Percentiles rank a stretch among this genome's conserved stretches.
Conservation (phyloP, 2,888 invertebrate genomes). For the Rhyacophila evoluta region DNA sequence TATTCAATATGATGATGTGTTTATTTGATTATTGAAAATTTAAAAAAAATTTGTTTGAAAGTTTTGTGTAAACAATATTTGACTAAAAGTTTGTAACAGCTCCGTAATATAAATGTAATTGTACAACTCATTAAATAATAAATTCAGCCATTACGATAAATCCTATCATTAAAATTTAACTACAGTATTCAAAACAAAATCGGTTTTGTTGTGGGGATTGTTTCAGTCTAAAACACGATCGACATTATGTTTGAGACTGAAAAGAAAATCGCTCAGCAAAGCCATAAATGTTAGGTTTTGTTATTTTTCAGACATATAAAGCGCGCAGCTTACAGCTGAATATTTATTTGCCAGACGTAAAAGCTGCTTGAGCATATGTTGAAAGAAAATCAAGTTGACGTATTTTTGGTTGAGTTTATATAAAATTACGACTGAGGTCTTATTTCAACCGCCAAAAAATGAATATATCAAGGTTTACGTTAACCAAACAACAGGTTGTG, state of each 20-base stretch:
- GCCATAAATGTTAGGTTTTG: background rate
- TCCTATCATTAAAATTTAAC: background rate
- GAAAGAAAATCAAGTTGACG: background rate
- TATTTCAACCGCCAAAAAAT: no score
- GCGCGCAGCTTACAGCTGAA: background rate
- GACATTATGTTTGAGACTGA: background rate
- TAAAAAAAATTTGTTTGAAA: no score
- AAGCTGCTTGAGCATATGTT: background rate
- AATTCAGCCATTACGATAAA: background rate
- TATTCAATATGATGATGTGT: no score
- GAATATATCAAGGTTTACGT: no score
- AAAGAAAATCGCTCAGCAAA: background rate
- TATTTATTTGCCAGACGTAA: background rate
- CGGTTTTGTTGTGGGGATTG: background rate
- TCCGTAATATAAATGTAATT: background rate
- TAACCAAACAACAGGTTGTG: no score
- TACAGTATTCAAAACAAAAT: background rate
- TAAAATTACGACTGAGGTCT: background rate
- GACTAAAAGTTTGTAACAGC: background rate
- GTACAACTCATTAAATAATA: slow-evolving; percentile 1
- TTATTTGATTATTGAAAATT: no score
- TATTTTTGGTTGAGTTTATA: background rate
- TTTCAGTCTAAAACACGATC: background rate
- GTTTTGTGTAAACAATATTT: no score
- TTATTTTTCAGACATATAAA: background rate